Evolutionary conservation across 2,113 vertebrate species (phyloP).

Genomic region (Oreotrochilus melanogaster): DNA sequence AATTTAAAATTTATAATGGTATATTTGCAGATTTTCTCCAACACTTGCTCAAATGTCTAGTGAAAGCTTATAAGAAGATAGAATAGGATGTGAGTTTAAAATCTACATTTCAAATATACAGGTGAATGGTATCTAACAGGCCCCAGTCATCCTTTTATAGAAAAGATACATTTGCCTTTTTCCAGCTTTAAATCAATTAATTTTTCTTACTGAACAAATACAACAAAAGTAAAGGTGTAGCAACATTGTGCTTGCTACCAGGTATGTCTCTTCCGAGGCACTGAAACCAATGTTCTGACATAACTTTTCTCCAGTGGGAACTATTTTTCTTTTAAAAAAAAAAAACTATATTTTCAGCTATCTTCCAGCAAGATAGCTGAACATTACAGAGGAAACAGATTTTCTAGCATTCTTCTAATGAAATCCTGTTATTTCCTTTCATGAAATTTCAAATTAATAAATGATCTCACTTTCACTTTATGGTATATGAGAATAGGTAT

Average conservation of each 20-base stretch:
- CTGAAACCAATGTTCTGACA: accelerated
- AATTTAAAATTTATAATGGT: neutral
- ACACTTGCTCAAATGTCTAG: neutral
- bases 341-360: too few species aligned
- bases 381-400: neutral
- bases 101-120: neutral
- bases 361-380: neutral
- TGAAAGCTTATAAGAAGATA: neutral
- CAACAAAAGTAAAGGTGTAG: neutral
- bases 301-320: neutral
- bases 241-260: neutral
- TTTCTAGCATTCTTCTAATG: neutral
- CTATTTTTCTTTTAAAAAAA: too few species aligned
- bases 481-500: neutral
- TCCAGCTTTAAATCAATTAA: neutral
- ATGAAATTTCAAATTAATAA: neutral
- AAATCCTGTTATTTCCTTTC: neutral
- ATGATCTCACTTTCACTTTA: neutral
- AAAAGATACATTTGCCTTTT: neutral
- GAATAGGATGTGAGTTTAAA: neutral
- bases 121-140: neutral
- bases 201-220: neutral
- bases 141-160: neutral
- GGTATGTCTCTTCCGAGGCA: neutral
- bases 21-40: neutral